Evolutionary conservation across 2,113 vertebrate species (phyloP), one percentile per base, ranked within the genome.

Genomic region (Echinops telfairi): DNA sequence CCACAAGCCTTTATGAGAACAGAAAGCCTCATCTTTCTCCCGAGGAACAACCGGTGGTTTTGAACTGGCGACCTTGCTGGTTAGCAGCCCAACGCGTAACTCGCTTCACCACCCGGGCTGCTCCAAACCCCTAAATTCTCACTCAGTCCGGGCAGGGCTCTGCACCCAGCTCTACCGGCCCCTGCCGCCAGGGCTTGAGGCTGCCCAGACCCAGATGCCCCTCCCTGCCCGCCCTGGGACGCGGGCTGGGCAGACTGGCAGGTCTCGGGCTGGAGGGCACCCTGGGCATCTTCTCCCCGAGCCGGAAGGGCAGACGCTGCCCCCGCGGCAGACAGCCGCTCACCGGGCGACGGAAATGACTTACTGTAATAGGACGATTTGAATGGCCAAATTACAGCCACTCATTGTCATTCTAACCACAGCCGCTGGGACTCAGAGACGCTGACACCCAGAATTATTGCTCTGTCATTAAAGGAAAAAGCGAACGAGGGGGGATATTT

Each of bases 361-460:
- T 98, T 96, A 96, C 96, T 85, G 89, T 95, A 95, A 95, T 66
- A 85, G 31, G 47, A 93, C 17, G 0, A 1, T 95, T 86, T 94
- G 93, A 97, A 98, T 85, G 95, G 96, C 96, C 97, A 97, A 97
- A 97, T 98, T 96, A 96, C 95, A 98, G 95, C 92, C 91, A 90
- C 97, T 97, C 85, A 97, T 98, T 98, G 94, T 96, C 96, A 98
- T 98, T 98, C 98, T 78, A 81, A 97, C 97, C 98, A 98, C 97
- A 98, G 96, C 96, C 71, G 23, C 88, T 94, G 70, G 95, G 96
- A 97, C 98, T 97, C 97, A 97, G 98, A 98, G 97, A 97, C 89
- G 96, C 97, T 97, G 98, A 98, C 98, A 98, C 97, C 97, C 97
- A 97, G 98, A 98, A 97, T 98, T 98, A 98, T 95, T 97, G 98